Base-by-base conservation (phyloP, 2,113 vertebrate species). In the Copsychus sechellarum region DNA sequence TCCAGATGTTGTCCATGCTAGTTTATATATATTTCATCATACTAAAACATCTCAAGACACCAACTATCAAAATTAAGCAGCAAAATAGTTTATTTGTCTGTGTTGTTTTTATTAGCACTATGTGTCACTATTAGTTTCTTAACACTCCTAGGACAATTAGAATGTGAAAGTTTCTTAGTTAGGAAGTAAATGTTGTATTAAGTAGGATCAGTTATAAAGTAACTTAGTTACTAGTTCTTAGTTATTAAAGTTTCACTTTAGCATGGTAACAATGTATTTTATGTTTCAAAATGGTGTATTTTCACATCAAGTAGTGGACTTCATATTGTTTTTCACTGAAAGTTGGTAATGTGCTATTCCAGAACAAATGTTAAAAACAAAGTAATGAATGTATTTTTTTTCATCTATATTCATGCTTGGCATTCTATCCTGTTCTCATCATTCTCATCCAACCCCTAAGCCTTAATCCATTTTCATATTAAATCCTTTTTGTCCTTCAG, bases 401-500 rank as follows among this genome's bases (percentile, higher is more conserved):
- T 70, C 40, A 11, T 88, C 64, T 88, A 3, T 54, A 62, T 69
- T 88, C 60, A 42, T 81, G 36, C 28, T 88, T 94, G 92, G 82
- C 86, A 79, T 94, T 82, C 82, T 91, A 38, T 95, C 79, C 88
- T 88, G 79, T 83, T 93, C 92, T 92, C 54, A 80, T 96, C 83
- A 86, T 83, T 96, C 53, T 87, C 74, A 57, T 90, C 72, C 81
- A 88, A 83, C 83, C 95, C 88, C 28, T 84, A 92, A 95, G 94
- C 90, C 60, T 84, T 93, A 96, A 96, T 95, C 89, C 84, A 93
- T 95, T 96, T 96, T 91, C 73, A 87, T 93, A 48, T 77, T 91
- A 95, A 96, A 96, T 96, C 89, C 74, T 77, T 91, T 97, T 76
- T 92, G 93, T 90, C 92, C 91, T 96, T 96, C 93, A 95, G 84